These are phyloP conservation scores for Agrochola macilenta DNA, from an alignment of 2,888 invertebrate genomes.

Conservation along the genomic window DNA sequence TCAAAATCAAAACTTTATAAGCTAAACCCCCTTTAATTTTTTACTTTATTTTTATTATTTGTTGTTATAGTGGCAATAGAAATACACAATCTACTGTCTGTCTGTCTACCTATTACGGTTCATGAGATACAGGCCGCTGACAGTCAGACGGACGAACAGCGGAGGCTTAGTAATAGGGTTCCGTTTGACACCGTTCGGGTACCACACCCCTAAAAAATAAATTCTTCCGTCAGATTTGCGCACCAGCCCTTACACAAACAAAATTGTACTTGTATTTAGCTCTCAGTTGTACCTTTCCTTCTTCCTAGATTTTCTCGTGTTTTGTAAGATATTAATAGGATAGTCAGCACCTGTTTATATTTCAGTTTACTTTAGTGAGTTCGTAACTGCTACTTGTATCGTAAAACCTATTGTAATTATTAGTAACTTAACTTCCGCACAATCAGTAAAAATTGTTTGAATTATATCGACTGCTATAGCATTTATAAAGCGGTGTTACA, in stretches of 20 bases:
- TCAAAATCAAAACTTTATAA: no score
- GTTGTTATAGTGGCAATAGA: no score
- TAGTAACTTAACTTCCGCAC: slow-evolving; percentile 21
- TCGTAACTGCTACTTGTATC: slow-evolving; percentile 28
- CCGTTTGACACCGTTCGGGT: no score
- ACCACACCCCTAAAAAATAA: neutral
- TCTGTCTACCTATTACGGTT: no score
- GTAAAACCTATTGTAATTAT: slow-evolving; percentile 17
- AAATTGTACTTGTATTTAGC: slow-evolving; percentile 33
- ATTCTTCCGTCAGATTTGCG: slow-evolving; percentile 27
- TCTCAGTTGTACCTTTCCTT: slow-evolving; percentile 33
- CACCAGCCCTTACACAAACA: slow-evolving; percentile 12
- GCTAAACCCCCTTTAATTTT: no score
- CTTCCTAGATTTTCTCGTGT: slow-evolving; percentile 41
- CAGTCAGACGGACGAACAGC: no score
- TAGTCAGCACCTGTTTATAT: slow-evolving; percentile 35
- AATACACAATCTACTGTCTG: no score
- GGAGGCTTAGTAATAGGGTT: no score
- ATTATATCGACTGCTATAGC: slow-evolving; percentile 5
- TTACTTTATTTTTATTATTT: no score
- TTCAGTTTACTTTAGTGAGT: slow-evolving; percentile 36
- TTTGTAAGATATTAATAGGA: slow-evolving; percentile 15
- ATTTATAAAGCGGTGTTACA: slow-evolving; percentile 29
- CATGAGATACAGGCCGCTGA: no score
- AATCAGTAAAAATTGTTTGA: neutral